phyloP scores from a whole-genome alignment of 2,113 vertebrate genomes.

The Dipodomys merriami region DNA sequence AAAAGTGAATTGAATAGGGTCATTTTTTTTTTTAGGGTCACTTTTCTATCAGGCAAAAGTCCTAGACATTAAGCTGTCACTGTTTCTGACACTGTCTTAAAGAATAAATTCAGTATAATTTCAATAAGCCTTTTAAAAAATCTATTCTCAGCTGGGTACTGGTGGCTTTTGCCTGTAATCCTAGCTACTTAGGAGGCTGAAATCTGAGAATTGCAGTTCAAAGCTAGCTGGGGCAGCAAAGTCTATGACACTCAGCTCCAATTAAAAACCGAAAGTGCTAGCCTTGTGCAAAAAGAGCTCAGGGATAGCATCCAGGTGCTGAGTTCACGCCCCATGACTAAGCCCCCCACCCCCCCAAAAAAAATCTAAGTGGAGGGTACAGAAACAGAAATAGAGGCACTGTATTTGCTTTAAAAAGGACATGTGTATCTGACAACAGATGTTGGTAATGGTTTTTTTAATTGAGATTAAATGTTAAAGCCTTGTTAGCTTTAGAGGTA shows the following conservation, averaged over 20 bases:
- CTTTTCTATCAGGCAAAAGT: conserved; percentile 15
- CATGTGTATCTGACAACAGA: not conserved
- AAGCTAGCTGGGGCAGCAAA: no score
- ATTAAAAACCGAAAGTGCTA: no score
- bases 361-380: not conserved
- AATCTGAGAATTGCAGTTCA: no score
- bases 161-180: no score
- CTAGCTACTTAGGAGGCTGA: no score
- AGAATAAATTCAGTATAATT: not conserved
- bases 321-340: no score
- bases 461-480: conserved; percentile 13
- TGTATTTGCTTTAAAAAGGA: conserved; percentile 26
- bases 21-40: no score
- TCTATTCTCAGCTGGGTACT: no score
- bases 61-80: not conserved
- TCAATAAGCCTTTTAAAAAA: not conserved
- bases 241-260: no score
- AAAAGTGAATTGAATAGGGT: not conserved
- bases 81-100: not conserved
- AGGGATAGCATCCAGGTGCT: no score
- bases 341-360: no score
- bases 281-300: no score
- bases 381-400: not conserved
- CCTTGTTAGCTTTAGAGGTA: not conserved
- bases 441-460: conserved; percentile 5